A percentile compares a stretch with the other conserved stretches of the same genome.
These are phyloP conservation scores for Magallana ariakensis DNA, from an alignment of 1,140 invertebrate genomes.

Conservation along the genomic window DNA sequence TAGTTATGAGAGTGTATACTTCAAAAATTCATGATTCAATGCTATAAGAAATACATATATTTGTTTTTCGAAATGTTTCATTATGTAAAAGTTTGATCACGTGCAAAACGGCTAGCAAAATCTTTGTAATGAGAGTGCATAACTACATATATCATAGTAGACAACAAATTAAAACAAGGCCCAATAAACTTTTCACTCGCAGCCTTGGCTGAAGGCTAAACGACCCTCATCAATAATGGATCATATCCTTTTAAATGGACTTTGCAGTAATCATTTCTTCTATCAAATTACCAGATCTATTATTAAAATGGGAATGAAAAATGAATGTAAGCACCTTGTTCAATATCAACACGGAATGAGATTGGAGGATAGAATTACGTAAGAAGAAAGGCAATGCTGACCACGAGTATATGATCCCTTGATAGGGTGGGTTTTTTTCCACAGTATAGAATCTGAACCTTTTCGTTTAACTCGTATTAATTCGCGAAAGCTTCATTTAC, in stretches of 20 bases:
- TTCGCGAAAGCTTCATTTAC: no score
- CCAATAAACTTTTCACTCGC: slow-evolving; percentile 14
- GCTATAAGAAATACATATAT: no score
- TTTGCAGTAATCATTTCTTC: slow-evolving; percentile 44
- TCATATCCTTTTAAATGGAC: slow-evolving; percentile 48
- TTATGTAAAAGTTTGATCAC: no score
- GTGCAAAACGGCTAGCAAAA: no score
- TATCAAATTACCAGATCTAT: slow-evolving; percentile 47
- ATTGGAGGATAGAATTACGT: not conserved
- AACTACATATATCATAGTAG: not conserved
- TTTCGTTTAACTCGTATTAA: no score
- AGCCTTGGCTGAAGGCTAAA: slow-evolving; percentile 25
- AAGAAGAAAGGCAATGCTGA: not conserved
- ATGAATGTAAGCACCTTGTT: not conserved
- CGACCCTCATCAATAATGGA: slow-evolving; percentile 40
- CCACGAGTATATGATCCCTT: no score
- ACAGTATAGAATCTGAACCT: no score
- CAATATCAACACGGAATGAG: not conserved
- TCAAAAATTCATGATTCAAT: no score
- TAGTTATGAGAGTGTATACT: no score
- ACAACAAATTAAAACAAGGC: not conserved
- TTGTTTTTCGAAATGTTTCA: no score
- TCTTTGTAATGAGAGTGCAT: not conserved
- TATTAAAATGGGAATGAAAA: slow-evolving; percentile 50
- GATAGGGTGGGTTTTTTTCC: no score